phyloP scores from a whole-genome alignment of 2,113 vertebrate genomes.

The Podocnemis expansa region DNA sequence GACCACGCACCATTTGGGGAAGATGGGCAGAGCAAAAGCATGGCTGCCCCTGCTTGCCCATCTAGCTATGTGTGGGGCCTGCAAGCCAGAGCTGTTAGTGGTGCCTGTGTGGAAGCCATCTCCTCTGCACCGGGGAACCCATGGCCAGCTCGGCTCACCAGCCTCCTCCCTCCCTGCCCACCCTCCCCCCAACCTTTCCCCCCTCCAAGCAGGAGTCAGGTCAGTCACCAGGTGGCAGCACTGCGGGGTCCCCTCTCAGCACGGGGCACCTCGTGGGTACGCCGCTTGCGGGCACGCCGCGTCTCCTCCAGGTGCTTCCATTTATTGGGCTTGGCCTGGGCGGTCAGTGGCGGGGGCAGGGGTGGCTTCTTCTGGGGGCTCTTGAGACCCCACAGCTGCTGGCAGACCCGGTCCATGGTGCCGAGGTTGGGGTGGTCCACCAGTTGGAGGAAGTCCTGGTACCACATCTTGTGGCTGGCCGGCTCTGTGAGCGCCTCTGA shows the following conservation, averaged over 20 bases:
- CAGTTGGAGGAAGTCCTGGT: constrained; percentile 94
- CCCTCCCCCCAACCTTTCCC: neutral
- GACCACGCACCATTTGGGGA: neutral
- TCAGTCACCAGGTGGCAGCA: constrained; percentile 77
- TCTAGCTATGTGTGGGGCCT: neutral
- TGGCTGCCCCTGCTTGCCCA: neutral
- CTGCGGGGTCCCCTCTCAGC: constrained; percentile 88
- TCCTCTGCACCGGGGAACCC: neutral
- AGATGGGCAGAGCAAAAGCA: neutral
- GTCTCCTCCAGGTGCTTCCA: constrained; percentile 83
- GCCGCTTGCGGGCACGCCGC: constrained; percentile 86
- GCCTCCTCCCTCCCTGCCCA: neutral
- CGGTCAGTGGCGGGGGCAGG: neutral
- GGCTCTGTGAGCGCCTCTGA: constrained; percentile 61
- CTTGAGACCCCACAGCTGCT: constrained; percentile 85
- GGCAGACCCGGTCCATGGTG: constrained; percentile 86
- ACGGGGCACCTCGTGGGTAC: constrained; percentile 83
- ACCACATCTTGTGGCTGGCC: constrained; percentile 89
- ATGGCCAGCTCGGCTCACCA: neutral
- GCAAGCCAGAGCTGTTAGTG: neutral
- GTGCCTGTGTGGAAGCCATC: neutral
- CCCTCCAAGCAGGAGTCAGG: constrained; percentile 36
- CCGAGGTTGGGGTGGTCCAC: constrained; percentile 91
- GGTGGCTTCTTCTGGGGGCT: constrained; percentile 54
- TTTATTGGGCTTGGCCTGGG: constrained; percentile 74